A percentile compares a stretch with the other conserved stretches of the same genome.
Conservation (phyloP, 2,113 vertebrate species). For the Dryoscopus gambensis region DNA sequence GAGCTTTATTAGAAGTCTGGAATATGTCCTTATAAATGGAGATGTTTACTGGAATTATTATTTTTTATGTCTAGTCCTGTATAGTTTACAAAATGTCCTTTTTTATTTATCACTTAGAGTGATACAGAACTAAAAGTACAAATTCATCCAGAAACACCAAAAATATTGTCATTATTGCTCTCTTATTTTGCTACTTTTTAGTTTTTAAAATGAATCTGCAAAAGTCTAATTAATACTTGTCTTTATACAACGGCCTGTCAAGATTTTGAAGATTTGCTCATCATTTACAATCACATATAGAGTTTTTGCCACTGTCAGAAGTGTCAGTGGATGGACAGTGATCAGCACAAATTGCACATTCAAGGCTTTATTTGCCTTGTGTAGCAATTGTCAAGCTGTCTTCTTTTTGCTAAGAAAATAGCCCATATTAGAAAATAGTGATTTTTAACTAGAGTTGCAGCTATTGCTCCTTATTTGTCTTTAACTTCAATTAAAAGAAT, state of each 20-base stretch:
- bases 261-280: neutral
- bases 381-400: neutral
- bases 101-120: neutral
- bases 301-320: neutral
- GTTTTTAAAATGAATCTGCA: neutral
- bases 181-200: neutral
- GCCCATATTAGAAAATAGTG: neutral
- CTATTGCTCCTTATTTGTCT: neutral
- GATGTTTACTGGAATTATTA: neutral
- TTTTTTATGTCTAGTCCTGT: neutral
- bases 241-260: neutral
- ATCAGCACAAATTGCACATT: neutral
- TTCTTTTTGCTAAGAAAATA: neutral
- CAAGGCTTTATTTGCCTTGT: neutral
- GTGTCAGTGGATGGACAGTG: neutral
- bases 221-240: neutral
- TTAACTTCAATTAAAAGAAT: neutral
- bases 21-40: neutral
- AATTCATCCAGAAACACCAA: neutral
- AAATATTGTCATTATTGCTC: neutral
- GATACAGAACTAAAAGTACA: neutral
- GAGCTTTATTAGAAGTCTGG: neutral
- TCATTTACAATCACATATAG: accelerated
- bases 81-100: neutral
- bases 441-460: neutral